Percentiles rank a stretch among this genome's conserved stretches.
These are phyloP conservation scores for Trissolcus basalis DNA, from an alignment of 1,140 invertebrate species.

Conservation along the genomic window DNA sequence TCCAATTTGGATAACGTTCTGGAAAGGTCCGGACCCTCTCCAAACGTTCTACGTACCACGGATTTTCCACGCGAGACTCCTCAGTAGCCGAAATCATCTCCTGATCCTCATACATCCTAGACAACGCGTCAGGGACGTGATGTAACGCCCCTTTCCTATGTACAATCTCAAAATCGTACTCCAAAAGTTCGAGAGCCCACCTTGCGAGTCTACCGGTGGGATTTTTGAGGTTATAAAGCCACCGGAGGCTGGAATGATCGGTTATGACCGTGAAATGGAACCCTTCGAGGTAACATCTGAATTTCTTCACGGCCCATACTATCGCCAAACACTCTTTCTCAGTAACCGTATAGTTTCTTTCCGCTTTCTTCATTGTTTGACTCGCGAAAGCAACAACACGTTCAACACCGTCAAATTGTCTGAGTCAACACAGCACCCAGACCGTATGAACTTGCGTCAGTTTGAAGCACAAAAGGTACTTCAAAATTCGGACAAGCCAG, in stretches of 20 bases:
- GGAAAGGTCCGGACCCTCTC: constrained; percentile 9
- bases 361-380: constrained; percentile 30
- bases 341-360: constrained; percentile 10
- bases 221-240: background rate
- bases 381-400: constrained; percentile 66
- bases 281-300: background rate
- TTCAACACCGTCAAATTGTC: constrained; percentile 41
- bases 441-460: constrained; percentile 58
- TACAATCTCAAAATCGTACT: background rate
- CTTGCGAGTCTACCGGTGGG: background rate
- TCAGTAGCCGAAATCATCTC: too few relatives aligned
- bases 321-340: background rate
- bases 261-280: background rate
- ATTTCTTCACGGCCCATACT: background rate
- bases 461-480: constrained; percentile 33
- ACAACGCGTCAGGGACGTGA: background rate
- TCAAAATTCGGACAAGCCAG: constrained; percentile 37
- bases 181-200: background rate
- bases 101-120: too few relatives aligned
- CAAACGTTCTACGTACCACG: constrained; percentile 23
- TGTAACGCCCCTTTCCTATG: background rate
- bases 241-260: background rate
- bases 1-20: constrained; percentile 21
- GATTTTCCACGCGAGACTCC: constrained; percentile 55
- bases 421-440: constrained; percentile 66